Conservation (phyloP, 2,797 vertebrate species). For the Podarcis lilfordi region DNA sequence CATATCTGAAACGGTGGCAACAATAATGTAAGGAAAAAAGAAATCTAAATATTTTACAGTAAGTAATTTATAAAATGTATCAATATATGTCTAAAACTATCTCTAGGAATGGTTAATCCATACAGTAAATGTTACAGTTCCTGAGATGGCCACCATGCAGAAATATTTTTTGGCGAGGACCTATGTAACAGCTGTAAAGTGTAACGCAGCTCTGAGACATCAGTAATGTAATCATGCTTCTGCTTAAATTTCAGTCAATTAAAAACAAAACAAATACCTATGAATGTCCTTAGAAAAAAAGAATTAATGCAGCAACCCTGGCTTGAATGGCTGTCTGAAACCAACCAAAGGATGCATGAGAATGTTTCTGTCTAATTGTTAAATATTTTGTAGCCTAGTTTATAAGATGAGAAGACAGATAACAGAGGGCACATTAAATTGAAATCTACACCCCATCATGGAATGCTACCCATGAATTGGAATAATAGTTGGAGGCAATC, state of each 20-base stretch:
- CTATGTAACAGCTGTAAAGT: background rate
- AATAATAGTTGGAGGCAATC: background rate
- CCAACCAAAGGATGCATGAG: background rate
- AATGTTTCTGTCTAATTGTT: background rate
- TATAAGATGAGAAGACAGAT: background rate
- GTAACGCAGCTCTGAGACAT: background rate
- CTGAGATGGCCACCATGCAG: background rate
- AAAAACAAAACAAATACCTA: background rate
- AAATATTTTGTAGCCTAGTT: background rate
- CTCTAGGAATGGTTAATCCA: background rate
- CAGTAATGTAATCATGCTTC: fast-evolving
- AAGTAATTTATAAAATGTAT: background rate
- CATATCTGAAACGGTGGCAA: slow-evolving; percentile 47
- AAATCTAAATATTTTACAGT: slow-evolving; percentile 50
- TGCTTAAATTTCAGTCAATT: background rate
- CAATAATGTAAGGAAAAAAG: slow-evolving; percentile 43
- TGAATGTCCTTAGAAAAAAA: background rate
- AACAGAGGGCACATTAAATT: background rate
- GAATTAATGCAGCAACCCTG: background rate
- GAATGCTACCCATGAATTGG: background rate
- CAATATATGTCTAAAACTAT: background rate
- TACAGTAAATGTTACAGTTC: background rate
- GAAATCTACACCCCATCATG: background rate
- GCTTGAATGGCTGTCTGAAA: background rate
- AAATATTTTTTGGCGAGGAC: background rate